Conservation (phyloP, 2,797 vertebrate species). For the Sarcophilus harrisii region DNA sequence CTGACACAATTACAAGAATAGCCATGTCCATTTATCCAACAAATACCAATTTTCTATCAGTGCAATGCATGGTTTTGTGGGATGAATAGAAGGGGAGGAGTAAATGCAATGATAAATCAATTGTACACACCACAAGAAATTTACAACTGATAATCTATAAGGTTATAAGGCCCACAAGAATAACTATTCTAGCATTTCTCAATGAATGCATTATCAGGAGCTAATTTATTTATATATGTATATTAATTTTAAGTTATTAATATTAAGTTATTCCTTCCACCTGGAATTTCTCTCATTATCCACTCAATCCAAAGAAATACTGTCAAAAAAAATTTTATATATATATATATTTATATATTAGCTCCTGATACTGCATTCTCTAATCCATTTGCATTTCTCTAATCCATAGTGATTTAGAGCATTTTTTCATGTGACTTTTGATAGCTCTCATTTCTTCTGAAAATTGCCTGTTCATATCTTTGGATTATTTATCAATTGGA, state of each 20-base stretch:
- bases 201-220: background rate
- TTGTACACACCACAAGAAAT: background rate
- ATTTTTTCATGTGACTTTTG: background rate
- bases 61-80: background rate
- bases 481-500: background rate
- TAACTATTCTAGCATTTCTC: background rate
- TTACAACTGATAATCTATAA: background rate
- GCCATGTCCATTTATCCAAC: background rate
- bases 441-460: background rate
- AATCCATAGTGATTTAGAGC: background rate
- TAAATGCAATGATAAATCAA: background rate
- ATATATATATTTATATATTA: too few species aligned
- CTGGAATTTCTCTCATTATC: background rate
- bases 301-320: background rate
- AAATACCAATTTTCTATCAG: background rate
- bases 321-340: too few species aligned
- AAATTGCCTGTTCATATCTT: background rate
- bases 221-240: too few species aligned
- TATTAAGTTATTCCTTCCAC: background rate
- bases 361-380: too few species aligned
- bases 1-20: background rate
- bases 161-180: too few species aligned
- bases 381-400: background rate
- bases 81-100: background rate
- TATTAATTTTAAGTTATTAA: too few species aligned